Percentiles rank a stretch among this genome's conserved stretches.
Evolutionary conservation across 2,888 invertebrate species (phyloP).

Genomic region (Pharmacophagus antenor): DNA sequence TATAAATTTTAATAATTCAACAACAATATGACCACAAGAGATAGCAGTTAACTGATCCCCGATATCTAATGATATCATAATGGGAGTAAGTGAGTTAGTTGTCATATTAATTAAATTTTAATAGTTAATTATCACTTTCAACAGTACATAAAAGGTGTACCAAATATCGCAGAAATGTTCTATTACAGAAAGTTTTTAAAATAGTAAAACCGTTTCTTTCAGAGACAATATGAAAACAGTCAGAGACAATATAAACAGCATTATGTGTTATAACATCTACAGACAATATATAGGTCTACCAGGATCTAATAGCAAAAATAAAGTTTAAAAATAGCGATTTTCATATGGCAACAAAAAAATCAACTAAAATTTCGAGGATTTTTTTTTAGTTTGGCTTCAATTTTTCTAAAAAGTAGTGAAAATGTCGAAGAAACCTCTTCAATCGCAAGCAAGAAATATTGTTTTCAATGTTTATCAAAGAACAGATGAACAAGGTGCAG

Average conservation of each 20-base stretch:
- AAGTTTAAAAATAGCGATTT: too few relatives aligned
- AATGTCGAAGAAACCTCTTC: too few relatives aligned
- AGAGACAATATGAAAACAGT: not conserved
- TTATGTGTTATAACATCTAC: too few relatives aligned
- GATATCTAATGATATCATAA: conserved; percentile 62
- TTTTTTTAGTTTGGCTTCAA: too few relatives aligned
- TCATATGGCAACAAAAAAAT: too few relatives aligned
- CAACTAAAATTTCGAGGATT: too few relatives aligned
- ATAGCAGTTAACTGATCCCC: conserved; percentile 78
- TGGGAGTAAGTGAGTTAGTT: conserved; percentile 39
- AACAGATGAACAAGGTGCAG: too few relatives aligned
- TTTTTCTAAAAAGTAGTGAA: too few relatives aligned
- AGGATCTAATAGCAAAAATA: too few relatives aligned
- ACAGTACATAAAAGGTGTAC: not conserved
- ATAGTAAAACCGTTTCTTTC: not conserved
- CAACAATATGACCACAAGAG: conserved; percentile 79
- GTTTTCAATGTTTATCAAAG: too few relatives aligned
- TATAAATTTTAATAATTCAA: conserved; percentile 79
- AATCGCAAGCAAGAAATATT: too few relatives aligned
- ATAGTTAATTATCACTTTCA: not conserved
- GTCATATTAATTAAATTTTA: conserved; percentile 7
- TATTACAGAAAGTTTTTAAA: not conserved
- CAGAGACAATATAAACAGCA: not conserved
- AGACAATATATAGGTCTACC: too few relatives aligned
- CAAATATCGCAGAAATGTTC: not conserved